Conservation (phyloP, 2,888 invertebrate species). For the Tenthredo notha region DNA sequence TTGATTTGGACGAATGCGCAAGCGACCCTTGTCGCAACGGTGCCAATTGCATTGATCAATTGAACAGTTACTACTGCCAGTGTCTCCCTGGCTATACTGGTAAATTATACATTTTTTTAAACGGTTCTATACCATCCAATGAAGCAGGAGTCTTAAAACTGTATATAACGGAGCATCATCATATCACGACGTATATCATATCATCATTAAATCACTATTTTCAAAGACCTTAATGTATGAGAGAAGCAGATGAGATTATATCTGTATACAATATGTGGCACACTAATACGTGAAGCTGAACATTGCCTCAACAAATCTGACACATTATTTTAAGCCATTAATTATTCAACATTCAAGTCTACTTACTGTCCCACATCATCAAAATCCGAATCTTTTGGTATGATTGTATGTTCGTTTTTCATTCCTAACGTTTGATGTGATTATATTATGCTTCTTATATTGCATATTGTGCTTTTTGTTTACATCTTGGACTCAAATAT, state of each 20-base stretch:
- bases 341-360: not conserved
- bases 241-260: not conserved
- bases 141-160: not conserved
- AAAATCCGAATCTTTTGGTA: not conserved
- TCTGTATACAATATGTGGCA: not conserved
- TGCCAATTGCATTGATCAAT: constrained; percentile 81
- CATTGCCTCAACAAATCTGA: not conserved
- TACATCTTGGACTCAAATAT: not conserved
- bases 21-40: constrained; percentile 84
- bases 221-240: not conserved
- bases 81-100: constrained; percentile 82
- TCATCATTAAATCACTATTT: not conserved
- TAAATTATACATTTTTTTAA: constrained; percentile 67
- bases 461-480: not conserved
- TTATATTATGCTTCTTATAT: not conserved
- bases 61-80: constrained; percentile 81
- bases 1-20: constrained; percentile 81
- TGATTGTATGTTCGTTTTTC: not conserved
- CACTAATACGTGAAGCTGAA: not conserved
- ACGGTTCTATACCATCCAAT: not conserved
- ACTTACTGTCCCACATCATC: not conserved
- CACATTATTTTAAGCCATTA: not conserved
- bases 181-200: not conserved
- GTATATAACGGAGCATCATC: not conserved
- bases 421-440: not conserved